phyloP scores from a whole-genome alignment of 2,797 vertebrate genomes.

The Sebastes vulpes region DNA sequence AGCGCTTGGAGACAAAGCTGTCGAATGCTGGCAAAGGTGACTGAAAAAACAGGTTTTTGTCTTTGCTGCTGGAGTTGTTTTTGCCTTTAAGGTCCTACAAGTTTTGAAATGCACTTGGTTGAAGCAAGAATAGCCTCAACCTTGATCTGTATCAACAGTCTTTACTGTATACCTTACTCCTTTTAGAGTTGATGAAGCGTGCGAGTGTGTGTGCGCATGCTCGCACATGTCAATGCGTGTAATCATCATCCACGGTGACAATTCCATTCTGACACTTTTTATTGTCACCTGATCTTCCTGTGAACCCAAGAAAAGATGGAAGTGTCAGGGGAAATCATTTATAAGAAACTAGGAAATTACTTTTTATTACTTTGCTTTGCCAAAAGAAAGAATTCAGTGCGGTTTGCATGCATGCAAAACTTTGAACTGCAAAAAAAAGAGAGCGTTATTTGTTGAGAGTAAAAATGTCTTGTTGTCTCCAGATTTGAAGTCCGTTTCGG shows the following conservation, averaged over 20 bases:
- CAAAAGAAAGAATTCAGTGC: background rate
- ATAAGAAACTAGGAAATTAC: background rate
- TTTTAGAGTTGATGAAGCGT: conserved; percentile 48
- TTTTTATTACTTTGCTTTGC: background rate
- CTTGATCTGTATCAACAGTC: conserved; percentile 36
- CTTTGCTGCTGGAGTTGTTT: conserved; percentile 26
- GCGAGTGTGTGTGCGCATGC: conserved; percentile 1
- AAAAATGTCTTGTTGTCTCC: conserved; percentile 25
- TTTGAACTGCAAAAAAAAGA: background rate
- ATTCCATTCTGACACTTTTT: conserved; percentile 22
- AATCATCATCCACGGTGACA: conserved; percentile 13
- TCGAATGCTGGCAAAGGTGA: conserved; percentile 66
- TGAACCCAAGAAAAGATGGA: conserved; percentile 23
- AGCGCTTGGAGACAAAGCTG: conserved; percentile 47
- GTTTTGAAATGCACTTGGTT: conserved; percentile 44
- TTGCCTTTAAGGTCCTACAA: conserved; percentile 41
- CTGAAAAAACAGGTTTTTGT: conserved; percentile 78
- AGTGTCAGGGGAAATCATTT: conserved; percentile 1
- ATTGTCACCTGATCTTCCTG: conserved; percentile 47
- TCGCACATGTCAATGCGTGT: conserved; percentile 29
- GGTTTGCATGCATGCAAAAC: conserved; percentile 20
- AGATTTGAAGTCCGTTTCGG: conserved; percentile 24
- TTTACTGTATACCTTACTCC: conserved; percentile 27
- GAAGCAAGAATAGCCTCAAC: conserved; percentile 7
- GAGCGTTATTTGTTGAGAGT: conserved; percentile 8